Conservation (phyloP, 2,113 vertebrate species). For the Lamprologus speciosus region DNA sequence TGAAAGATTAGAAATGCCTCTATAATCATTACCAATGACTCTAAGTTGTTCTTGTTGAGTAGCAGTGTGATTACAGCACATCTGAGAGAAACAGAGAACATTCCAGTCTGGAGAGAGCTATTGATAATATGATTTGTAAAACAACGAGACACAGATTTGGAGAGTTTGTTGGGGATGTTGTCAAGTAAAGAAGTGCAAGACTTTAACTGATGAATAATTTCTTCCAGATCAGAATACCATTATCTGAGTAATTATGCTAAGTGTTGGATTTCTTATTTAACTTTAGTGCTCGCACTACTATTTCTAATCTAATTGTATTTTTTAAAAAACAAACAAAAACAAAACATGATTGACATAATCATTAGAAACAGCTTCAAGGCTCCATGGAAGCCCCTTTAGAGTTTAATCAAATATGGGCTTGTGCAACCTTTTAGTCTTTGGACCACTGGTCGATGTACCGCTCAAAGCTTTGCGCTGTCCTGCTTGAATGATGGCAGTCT, state of each 20-base stretch:
- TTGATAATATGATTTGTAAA: neutral
- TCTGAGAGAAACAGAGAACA: neutral
- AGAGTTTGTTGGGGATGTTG: neutral
- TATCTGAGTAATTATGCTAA: neutral
- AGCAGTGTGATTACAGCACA: neutral
- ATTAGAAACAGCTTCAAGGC: constrained; percentile 14
- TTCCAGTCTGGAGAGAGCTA: neutral
- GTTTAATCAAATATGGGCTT: constrained; percentile 49
- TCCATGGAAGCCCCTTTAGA: constrained; percentile 32
- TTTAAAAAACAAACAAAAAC: neutral
- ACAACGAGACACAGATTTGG: neutral
- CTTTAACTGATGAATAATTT: neutral
- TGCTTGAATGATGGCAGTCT: constrained; percentile 34
- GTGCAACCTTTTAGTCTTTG: constrained; percentile 46
- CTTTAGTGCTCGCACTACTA: neutral
- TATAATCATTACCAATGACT: neutral
- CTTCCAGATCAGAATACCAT: neutral
- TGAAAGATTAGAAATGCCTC: neutral
- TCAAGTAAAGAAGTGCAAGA: neutral
- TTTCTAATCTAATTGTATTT: neutral
- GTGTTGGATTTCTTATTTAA: neutral
- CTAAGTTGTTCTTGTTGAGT: neutral
- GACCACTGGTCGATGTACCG: neutral
- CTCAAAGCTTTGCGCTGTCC: constrained; percentile 23
- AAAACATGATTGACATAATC: neutral